Base-by-base conservation (phyloP, 2,888 invertebrate genomes). In the Pseudococcus longispinus region DNA sequence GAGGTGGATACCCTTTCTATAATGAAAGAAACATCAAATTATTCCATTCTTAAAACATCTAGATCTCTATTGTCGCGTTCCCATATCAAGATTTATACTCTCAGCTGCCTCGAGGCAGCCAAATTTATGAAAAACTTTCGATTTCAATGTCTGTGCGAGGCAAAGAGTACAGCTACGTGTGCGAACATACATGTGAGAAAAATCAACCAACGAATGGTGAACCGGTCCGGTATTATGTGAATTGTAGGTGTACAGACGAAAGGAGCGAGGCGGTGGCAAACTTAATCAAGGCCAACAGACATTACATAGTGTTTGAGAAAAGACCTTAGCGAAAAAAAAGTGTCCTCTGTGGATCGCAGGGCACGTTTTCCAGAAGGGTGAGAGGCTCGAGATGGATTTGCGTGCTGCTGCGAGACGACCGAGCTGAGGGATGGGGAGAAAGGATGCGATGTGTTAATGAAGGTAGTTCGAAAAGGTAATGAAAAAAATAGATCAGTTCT, bases 401-500 rank as follows among this genome's bases (percentile, higher is more conserved):
- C 70, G 70, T 29, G 70, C 26, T 6, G 9, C 37, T n/a, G 2
- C 5, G 77, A 26, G 32, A 74, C 26, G 29, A 11, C 29, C 26
- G 70, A n/a, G n/a, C n/a, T n/a, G n/a, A n/a, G n/a, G n/a, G n/a
- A 70, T 13, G 26, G 37, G 77, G 9, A 9, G 37, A n/a, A 11
- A 37, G 37, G 32, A 26, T 37, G 42, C 37, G 37, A 42, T 80
- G 32, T 80, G 29, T 80, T 80, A 80, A 80, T 42, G 77, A 80
- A 80, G 77, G 42, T 80, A 5, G 20, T 42, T 70, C 6, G 70
- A 70, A 70, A 70, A 70, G 70, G 70, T 70, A 70, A 70, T 70
- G 70, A 70, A 70, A 70, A 32, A 42, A 42, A 80, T 80, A 80
- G n/a, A 80, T 80, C 18, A 80, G 29, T 80, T 80, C 77, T 80